These are phyloP conservation scores for Dryas iulia DNA, from an alignment of 1,140 invertebrate genomes.

Conservation along the genomic window DNA sequence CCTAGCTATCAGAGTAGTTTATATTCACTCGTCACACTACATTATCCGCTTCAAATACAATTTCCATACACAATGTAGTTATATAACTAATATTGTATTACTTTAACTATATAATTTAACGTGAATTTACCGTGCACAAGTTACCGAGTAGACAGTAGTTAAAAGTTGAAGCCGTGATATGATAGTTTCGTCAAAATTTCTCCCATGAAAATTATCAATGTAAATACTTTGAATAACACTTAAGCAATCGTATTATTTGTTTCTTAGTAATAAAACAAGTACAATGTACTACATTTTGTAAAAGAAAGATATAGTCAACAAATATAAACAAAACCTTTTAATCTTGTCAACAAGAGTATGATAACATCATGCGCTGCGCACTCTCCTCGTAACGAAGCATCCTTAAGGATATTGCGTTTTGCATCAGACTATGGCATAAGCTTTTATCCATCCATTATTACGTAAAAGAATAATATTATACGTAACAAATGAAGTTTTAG, in stretches of 20 bases:
- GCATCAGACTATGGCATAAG: conserved; percentile 7
- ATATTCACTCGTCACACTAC: not conserved
- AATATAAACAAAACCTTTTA: not conserved
- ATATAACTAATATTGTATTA: not conserved
- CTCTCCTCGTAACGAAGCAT: conserved; percentile 2
- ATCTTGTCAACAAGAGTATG: not conserved
- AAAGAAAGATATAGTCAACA: not conserved
- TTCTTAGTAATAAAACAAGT: not conserved
- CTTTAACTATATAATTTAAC: not conserved
- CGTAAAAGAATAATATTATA: not conserved
- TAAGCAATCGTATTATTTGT: not conserved
- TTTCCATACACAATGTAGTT: not conserved
- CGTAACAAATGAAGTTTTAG: not conserved
- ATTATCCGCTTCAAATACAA: not conserved
- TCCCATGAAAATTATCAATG: conserved; percentile 9
- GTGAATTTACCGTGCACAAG: conserved; percentile 1
- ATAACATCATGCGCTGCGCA: not conserved
- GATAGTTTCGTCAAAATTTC: conserved; percentile 20
- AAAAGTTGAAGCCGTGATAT: conserved; percentile 10
- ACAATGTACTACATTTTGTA: not conserved
- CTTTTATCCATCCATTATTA: conserved; percentile 16
- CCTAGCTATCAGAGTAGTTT: not conserved
- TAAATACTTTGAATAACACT: not conserved
- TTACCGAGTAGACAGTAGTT: conserved; percentile 9
- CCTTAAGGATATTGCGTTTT: conserved; percentile 10